Evolutionary conservation across 1,140 invertebrate species (phyloP).

Genomic region (Drosophila sp.): DNA sequence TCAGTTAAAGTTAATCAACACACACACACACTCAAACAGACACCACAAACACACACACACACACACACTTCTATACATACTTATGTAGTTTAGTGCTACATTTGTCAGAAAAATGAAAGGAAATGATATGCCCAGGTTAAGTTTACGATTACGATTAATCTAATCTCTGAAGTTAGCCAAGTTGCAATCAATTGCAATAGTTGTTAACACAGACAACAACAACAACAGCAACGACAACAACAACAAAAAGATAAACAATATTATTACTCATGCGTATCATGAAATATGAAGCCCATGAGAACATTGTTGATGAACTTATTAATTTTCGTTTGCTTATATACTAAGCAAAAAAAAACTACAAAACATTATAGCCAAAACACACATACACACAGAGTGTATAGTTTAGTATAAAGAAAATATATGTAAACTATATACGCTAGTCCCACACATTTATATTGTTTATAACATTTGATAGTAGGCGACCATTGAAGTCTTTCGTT

Average conservation of each 20-base stretch:
- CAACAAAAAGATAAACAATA: constrained; percentile 34
- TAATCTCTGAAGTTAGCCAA: constrained; percentile 62
- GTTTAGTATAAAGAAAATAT: constrained; percentile 35
- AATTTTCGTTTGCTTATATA: constrained; percentile 59
- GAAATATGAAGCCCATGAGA: constrained; percentile 24
- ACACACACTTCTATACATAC: constrained; percentile 20
- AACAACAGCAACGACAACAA: constrained; percentile 37
- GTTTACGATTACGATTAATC: constrained; percentile 65
- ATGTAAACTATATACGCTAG: constrained; percentile 58
- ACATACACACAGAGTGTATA: constrained; percentile 45
- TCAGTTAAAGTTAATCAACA: constrained; percentile 65
- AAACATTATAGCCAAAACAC: constrained; percentile 51
- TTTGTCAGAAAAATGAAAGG: constrained; percentile 21
- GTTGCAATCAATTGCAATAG: constrained; percentile 48
- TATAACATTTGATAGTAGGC: constrained; percentile 20
- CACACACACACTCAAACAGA: constrained; percentile 33
- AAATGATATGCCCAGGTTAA: constrained; percentile 64
- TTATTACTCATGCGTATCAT: constrained; percentile 47
- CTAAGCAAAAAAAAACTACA: constrained; percentile 31
- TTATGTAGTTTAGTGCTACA: constrained; percentile 49
- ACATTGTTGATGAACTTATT: constrained; percentile 44
- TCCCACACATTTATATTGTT: constrained; percentile 41
- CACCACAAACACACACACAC: constrained; percentile 5
- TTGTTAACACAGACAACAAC: constrained; percentile 27
- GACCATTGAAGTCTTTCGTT: constrained; percentile 32